phyloP scores from a whole-genome alignment of 2,113 vertebrate species.

The Axis porcinus region DNA sequence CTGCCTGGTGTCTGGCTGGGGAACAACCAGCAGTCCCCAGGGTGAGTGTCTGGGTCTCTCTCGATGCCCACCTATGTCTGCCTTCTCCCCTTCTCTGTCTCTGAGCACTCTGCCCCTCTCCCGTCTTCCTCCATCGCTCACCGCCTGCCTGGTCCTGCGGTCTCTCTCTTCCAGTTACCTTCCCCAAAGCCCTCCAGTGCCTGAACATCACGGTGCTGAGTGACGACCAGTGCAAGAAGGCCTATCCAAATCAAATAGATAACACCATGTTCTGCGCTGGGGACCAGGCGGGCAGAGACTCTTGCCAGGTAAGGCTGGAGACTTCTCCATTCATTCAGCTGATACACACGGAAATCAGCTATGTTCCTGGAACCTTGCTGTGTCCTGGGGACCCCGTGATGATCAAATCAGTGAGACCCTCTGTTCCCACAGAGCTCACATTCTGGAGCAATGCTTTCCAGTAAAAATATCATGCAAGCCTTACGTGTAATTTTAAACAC shows the following conservation, averaged over 20 bases:
- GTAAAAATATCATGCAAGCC: neutral
- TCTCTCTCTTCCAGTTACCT: slow-evolving; percentile 30
- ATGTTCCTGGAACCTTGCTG: accelerated
- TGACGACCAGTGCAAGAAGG: neutral
- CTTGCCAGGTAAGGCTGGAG: slow-evolving; percentile 59
- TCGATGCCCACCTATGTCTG: accelerated
- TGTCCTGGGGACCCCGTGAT: accelerated
- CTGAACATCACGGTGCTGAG: slow-evolving; percentile 51
- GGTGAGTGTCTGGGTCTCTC: neutral
- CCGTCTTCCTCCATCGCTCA: accelerated
- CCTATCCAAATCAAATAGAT: slow-evolving; percentile 38
- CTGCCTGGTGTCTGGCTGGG: slow-evolving; percentile 66
- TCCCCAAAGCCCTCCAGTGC: slow-evolving; percentile 63
- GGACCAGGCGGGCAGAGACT: slow-evolving; percentile 32
- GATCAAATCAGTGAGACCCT: neutral
- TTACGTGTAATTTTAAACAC: neutral
- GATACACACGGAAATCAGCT: accelerated
- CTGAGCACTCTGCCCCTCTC: neutral
- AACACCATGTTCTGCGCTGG: slow-evolving; percentile 68
- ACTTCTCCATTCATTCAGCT: accelerated
- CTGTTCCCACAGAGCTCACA: neutral
- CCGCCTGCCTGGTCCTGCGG: accelerated
- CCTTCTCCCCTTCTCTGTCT: neutral
- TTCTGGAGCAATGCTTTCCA: accelerated
- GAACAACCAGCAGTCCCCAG: slow-evolving; percentile 45